Conservation (phyloP, 2,888 invertebrate genomes). For the Tetanocera ferruginea region DNA sequence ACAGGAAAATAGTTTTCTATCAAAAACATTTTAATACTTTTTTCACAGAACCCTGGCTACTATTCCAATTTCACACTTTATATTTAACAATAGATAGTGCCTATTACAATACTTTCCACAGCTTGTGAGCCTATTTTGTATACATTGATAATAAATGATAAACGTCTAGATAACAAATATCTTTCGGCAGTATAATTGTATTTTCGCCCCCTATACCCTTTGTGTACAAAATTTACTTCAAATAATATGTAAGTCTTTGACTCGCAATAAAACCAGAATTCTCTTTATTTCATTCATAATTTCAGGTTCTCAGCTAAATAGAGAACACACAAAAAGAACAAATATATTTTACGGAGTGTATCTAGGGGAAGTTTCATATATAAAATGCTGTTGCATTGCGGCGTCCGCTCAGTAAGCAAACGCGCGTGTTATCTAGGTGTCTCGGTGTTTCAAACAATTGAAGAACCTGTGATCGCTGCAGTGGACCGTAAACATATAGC, state of each 20-base stretch:
- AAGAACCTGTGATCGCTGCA: not conserved
- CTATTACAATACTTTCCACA: too few relatives aligned
- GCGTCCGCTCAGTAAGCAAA: conserved; percentile 2
- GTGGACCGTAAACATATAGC: not conserved
- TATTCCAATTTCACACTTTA: too few relatives aligned
- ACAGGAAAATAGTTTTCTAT: too few relatives aligned
- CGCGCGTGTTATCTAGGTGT: conserved; percentile 3
- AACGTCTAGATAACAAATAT: too few relatives aligned
- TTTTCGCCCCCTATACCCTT: too few relatives aligned
- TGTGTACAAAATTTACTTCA: too few relatives aligned
- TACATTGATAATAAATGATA: too few relatives aligned
- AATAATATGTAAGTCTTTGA: not conserved
- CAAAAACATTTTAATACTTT: too few relatives aligned
- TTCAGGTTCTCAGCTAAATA: not conserved
- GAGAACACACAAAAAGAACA: not conserved
- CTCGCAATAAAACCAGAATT: not conserved
- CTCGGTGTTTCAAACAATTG: not conserved
- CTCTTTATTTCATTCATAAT: not conserved
- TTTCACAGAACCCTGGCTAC: too few relatives aligned
- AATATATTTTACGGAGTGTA: not conserved
- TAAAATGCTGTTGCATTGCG: conserved; percentile 26
- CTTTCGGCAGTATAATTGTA: not conserved
- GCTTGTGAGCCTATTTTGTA: too few relatives aligned
- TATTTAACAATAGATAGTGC: too few relatives aligned
- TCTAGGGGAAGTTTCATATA: not conserved